A percentile compares a stretch with the other conserved stretches of the same genome.
phyloP scores from a whole-genome alignment of 2,797 vertebrate genomes.

The Sarcophilus harrisii region DNA sequence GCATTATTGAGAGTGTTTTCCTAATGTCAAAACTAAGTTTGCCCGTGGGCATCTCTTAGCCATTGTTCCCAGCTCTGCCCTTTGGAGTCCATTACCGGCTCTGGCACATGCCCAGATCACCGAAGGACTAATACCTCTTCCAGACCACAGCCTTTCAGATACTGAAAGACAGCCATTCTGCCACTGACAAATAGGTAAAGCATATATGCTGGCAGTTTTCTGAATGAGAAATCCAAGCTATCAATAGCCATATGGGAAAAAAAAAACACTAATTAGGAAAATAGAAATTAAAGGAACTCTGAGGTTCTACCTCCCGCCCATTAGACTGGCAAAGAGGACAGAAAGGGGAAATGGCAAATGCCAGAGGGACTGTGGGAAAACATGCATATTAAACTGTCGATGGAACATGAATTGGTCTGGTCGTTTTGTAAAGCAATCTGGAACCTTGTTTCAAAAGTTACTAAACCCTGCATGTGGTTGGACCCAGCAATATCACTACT shows the following conservation, averaged over 20 bases:
- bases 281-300: not conserved
- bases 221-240: not conserved
- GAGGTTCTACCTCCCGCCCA: not conserved
- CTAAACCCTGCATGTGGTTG: not conserved
- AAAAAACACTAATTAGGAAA: not conserved
- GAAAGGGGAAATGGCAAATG: not conserved
- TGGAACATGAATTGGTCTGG: not conserved
- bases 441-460: not conserved
- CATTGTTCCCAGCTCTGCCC: not conserved
- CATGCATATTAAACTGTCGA: not conserved
- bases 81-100: not conserved
- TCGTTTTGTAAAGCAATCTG: not conserved
- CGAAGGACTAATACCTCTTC: not conserved
- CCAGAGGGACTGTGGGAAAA: not conserved
- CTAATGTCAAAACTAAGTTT: not conserved
- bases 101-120: not conserved
- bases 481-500: not conserved
- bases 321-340: not conserved
- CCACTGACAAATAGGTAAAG: not conserved
- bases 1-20: not conserved
- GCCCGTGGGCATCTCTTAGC: not conserved
- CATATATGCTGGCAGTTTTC: not conserved
- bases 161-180: not conserved
- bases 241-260: not conserved
- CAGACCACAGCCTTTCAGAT: not conserved